Conservation (phyloP, 2,113 vertebrate species). For the Cepphus grylle region DNA sequence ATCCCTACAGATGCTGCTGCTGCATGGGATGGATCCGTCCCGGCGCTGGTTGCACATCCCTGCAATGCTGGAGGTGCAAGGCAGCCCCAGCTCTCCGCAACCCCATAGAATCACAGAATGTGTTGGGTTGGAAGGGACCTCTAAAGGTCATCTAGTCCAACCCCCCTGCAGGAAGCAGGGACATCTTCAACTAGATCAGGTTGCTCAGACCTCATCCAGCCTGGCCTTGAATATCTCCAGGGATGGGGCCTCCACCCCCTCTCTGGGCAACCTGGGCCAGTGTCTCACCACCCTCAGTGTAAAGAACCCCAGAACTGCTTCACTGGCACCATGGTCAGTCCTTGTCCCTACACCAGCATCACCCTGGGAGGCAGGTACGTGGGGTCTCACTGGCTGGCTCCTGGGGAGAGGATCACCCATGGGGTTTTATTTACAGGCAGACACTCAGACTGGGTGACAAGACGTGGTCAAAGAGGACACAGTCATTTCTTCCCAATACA, state of each 20-base stretch:
- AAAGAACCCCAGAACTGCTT: neutral
- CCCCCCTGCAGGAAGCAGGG: too few species aligned
- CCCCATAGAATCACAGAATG: too few species aligned
- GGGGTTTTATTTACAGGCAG: neutral
- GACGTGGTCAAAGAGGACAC: neutral
- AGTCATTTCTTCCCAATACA: neutral
- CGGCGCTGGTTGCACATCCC: neutral
- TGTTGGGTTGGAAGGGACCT: too few species aligned
- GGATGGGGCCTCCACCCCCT: too few species aligned
- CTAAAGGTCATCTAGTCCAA: too few species aligned
- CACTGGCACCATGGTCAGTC: accelerated
- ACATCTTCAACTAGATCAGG: too few species aligned
- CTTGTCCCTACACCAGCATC: neutral
- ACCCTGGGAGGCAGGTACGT: accelerated
- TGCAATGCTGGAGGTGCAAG: accelerated
- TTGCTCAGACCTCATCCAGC: too few species aligned
- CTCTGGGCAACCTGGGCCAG: too few species aligned
- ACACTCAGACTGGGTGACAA: too few species aligned
- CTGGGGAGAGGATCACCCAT: neutral
- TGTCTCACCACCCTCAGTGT: too few species aligned
- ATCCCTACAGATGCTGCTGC: neutral
- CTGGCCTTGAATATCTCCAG: too few species aligned
- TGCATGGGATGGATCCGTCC: accelerated
- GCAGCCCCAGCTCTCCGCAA: neutral
- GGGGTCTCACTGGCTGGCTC: neutral